These are phyloP conservation scores for Embiotoca jacksoni DNA, from an alignment of 2,113 vertebrate genomes.

Conservation along the genomic window DNA sequence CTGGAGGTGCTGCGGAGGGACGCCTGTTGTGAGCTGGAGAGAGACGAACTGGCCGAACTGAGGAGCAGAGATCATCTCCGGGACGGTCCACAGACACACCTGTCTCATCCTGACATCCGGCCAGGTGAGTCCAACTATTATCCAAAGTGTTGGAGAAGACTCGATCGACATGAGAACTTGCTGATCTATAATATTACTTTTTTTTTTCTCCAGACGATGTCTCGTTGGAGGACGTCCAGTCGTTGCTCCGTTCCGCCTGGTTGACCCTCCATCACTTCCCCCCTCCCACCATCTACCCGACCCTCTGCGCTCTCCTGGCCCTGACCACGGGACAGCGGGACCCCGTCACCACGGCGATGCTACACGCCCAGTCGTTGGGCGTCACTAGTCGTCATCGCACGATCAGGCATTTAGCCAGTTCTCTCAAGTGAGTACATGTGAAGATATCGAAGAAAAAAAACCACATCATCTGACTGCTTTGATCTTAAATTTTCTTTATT, in stretches of 20 bases:
- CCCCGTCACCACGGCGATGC: slow-evolving; percentile 84
- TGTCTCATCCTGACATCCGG: slow-evolving; percentile 52
- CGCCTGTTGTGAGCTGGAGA: slow-evolving; percentile 56
- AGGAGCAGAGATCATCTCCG: slow-evolving; percentile 42
- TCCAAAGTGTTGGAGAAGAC: neutral
- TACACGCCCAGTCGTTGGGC: slow-evolving; percentile 88
- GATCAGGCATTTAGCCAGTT: slow-evolving; percentile 84
- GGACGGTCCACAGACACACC: slow-evolving; percentile 37
- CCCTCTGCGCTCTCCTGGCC: slow-evolving; percentile 87
- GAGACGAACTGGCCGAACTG: slow-evolving; percentile 49
- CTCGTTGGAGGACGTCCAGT: slow-evolving; percentile 79
- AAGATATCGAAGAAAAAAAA: too few species aligned
- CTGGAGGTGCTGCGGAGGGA: slow-evolving; percentile 86
- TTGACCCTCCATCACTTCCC: slow-evolving; percentile 88
- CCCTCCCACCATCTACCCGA: slow-evolving; percentile 83
- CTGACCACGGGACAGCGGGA: slow-evolving; percentile 83
- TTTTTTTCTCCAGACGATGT: slow-evolving; percentile 75
- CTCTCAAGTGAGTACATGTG: slow-evolving; percentile 82
- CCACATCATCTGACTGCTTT: too few species aligned
- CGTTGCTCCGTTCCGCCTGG: slow-evolving; percentile 84
- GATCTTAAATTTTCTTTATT: neutral
- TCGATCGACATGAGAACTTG: too few species aligned
- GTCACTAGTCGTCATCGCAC: slow-evolving; percentile 90
- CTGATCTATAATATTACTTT: neutral
- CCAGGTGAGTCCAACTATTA: slow-evolving; percentile 64